A percentile compares a stretch with the other conserved stretches of the same genome.
phyloP scores from a whole-genome alignment of 2,888 invertebrate species.

The Melinaea marsaeus region DNA sequence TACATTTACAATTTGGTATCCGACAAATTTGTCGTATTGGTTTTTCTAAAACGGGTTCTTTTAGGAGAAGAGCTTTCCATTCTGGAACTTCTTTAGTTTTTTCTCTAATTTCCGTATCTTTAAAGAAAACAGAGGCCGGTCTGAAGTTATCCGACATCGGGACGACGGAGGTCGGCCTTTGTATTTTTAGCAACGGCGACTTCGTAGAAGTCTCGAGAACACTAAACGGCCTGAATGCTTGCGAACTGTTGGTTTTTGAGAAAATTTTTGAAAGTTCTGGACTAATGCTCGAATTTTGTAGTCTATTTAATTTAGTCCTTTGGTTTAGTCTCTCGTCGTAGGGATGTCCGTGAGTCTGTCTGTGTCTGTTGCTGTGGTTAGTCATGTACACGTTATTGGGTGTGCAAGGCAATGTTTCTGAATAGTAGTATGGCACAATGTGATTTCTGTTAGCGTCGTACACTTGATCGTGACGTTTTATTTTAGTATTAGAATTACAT shows the following conservation, averaged over 20 bases:
- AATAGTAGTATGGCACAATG: slow-evolving; percentile 71
- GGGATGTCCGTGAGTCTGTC: slow-evolving; percentile 48
- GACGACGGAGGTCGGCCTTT: slow-evolving; percentile 67
- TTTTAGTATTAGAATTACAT: slow-evolving; percentile 46
- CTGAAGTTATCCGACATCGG: slow-evolving; percentile 68
- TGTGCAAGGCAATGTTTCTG: slow-evolving; percentile 69
- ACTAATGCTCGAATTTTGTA: slow-evolving; percentile 46
- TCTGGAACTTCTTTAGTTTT: slow-evolving; percentile 59
- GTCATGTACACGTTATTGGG: slow-evolving; percentile 64
- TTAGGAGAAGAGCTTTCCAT: slow-evolving; percentile 65
- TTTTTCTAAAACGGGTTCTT: slow-evolving; percentile 57
- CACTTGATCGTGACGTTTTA: slow-evolving; percentile 65
- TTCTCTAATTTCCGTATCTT: slow-evolving; percentile 41
- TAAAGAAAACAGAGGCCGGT: slow-evolving; percentile 64
- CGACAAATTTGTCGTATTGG: slow-evolving; percentile 59
- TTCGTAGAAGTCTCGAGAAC: slow-evolving; percentile 61
- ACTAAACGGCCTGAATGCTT: slow-evolving; percentile 65
- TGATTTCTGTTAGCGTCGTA: slow-evolving; percentile 79
- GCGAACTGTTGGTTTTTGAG: slow-evolving; percentile 50
- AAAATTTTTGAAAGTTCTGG: slow-evolving; percentile 54
- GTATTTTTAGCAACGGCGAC: slow-evolving; percentile 50
- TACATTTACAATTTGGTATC: slow-evolving; percentile 71
- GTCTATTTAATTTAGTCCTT: slow-evolving; percentile 48
- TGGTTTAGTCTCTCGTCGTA: slow-evolving; percentile 59
- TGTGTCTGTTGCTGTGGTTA: slow-evolving; percentile 50